Conservation (phyloP, 2,113 vertebrate species). For the Colossoma macropomum region DNA sequence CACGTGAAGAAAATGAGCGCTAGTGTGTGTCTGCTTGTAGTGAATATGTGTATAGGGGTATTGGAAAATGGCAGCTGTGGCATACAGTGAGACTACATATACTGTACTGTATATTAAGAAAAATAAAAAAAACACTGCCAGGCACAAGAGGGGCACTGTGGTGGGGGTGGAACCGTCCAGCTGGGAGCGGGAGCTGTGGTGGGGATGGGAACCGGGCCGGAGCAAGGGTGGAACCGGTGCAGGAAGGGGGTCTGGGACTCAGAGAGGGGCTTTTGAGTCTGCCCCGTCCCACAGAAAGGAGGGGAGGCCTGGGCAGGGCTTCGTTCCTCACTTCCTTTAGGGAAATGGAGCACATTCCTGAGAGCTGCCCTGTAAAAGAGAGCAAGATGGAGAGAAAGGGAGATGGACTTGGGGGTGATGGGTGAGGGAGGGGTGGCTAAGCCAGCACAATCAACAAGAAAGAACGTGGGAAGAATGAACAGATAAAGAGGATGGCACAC, state of each 20-base stretch:
- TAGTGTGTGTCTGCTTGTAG: background rate
- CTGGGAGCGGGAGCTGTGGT: constrained; percentile 29
- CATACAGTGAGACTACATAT: constrained; percentile 37
- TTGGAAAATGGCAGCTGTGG: constrained; percentile 23
- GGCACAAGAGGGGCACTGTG: constrained; percentile 55
- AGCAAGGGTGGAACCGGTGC: constrained; percentile 59
- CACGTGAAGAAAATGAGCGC: background rate
- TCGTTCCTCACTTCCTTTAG: constrained; percentile 58
- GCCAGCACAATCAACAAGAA: constrained; percentile 7
- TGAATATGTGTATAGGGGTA: constrained; percentile 1
- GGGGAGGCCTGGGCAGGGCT: constrained; percentile 51
- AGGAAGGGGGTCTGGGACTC: constrained; percentile 64
- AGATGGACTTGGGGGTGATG: constrained; percentile 23
- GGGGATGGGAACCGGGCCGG: constrained; percentile 40
- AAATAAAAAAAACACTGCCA: background rate
- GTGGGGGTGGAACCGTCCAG: constrained; percentile 19
- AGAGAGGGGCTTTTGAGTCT: constrained; percentile 66
- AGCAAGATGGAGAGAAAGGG: constrained; percentile 14
- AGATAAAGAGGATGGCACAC: background rate
- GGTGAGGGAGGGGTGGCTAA: background rate
- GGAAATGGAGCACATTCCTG: constrained; percentile 69
- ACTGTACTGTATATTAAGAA: constrained; percentile 12
- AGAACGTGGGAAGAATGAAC: background rate
- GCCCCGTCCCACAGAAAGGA: constrained; percentile 34
- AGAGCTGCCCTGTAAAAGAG: constrained; percentile 26